A percentile compares a stretch with the other conserved stretches of the same genome.
Conservation (phyloP, 2,113 vertebrate species). For the Otus sunia region DNA sequence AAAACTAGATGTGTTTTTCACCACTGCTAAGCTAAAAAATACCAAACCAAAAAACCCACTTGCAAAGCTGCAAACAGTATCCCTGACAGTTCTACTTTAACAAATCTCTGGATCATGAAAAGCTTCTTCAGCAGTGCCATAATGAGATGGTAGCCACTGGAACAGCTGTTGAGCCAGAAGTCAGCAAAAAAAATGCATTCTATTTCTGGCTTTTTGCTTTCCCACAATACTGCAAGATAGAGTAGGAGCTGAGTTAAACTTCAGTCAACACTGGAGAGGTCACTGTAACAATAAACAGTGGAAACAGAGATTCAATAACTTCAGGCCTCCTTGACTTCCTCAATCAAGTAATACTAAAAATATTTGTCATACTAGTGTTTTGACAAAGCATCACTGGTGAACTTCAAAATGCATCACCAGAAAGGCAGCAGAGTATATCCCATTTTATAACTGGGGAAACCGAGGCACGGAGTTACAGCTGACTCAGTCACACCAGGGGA, state of each 20-base stretch:
- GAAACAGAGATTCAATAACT: neutral
- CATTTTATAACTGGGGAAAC: neutral
- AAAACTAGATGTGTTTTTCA: neutral
- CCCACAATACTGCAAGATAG: neutral
- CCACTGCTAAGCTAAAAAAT: neutral
- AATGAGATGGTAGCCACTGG: neutral
- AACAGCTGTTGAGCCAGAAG: neutral
- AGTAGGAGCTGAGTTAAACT: neutral
- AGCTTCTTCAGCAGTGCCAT: neutral
- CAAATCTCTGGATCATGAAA: neutral
- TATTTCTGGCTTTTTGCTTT: neutral
- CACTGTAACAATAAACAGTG: neutral
- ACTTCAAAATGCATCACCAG: neutral
- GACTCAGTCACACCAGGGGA: neutral
- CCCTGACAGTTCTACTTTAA: neutral
- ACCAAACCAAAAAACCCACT: neutral
- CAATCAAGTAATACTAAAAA: neutral
- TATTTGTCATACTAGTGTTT: neutral
- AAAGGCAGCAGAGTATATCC: neutral
- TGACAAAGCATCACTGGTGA: neutral
- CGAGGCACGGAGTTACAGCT: neutral
- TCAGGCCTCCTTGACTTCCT: neutral
- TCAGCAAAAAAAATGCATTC: neutral
- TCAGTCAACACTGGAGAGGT: neutral
- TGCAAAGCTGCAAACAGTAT: conserved; percentile 6